phyloP scores from a whole-genome alignment of 2,888 invertebrate species.

The Allacma fusca region DNA sequence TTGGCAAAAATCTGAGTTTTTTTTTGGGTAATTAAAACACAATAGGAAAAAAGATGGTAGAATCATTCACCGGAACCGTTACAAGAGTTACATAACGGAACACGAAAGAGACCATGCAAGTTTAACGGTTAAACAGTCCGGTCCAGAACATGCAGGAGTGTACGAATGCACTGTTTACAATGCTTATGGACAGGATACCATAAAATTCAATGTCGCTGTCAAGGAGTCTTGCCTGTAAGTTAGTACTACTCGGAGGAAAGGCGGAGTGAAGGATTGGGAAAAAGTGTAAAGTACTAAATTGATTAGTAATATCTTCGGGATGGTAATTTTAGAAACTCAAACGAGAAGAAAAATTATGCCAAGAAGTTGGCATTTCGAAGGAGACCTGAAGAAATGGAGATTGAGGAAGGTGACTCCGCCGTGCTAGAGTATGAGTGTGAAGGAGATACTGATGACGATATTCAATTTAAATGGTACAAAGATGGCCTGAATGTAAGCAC shows the following conservation, averaged over 20 bases:
- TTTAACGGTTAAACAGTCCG: slow-evolving; percentile 32
- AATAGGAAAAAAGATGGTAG: slow-evolving; percentile 43
- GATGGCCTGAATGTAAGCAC: slow-evolving; percentile 42
- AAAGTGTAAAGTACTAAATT: too few relatives aligned
- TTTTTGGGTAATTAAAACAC: too few relatives aligned
- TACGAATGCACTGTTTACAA: slow-evolving; percentile 41
- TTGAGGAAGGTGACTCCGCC: slow-evolving; percentile 41
- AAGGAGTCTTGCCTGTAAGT: not conserved
- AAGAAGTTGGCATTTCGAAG: slow-evolving; percentile 35
- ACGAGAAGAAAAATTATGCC: slow-evolving; percentile 9
- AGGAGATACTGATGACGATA: slow-evolving; percentile 34
- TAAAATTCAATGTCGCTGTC: slow-evolving; percentile 36
- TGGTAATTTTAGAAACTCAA: slow-evolving; percentile 10
- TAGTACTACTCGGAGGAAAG: not conserved
- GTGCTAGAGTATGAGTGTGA: slow-evolving; percentile 42
- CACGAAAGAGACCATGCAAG: slow-evolving; percentile 44
- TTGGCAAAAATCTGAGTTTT: too few relatives aligned
- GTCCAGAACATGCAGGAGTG: slow-evolving; percentile 20
- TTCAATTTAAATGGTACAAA: slow-evolving; percentile 43
- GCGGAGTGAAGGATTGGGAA: too few relatives aligned
- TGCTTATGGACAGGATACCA: slow-evolving; percentile 33
- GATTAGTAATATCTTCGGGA: too few relatives aligned
- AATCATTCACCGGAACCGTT: slow-evolving; percentile 38
- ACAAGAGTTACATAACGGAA: slow-evolving; percentile 41
- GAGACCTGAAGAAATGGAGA: slow-evolving; percentile 37